Evolutionary conservation across 2,888 invertebrate species (phyloP), one percentile per base, ranked within the genome.

Genomic region (Meiosimyza decipiens): DNA sequence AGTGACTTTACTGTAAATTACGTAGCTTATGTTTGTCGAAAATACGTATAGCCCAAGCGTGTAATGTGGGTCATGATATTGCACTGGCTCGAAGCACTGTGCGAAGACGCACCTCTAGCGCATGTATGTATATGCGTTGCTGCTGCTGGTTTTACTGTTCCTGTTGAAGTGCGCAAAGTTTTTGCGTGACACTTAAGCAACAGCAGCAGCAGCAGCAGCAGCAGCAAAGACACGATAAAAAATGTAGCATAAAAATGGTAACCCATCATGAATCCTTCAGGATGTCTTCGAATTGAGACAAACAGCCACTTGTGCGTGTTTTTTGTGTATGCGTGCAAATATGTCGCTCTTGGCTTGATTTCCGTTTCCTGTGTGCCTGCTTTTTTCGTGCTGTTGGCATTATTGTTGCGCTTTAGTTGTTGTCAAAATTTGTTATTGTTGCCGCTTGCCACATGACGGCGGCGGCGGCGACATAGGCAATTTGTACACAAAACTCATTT

Each of bases 401-500:
- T 28, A 28, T 28, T 28, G 28, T 28, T 28, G 28, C 28, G 28
- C 28, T 28, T 28, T 28, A 28, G 22, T 62, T 67, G 60, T 52
- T 67, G 72, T 71, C 55, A 59, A 77, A 75, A 57, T 55, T 18
- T 55, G 55, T 13, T 22, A 55, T 55, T 16, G 22, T 55, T 16
- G 22, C 22, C 18, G 55, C 57, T 28, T 57, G 22, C 22, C 28
- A 28, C 28, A 28, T 11, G 22, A 9, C 63, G 63, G 63, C 63
- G 63, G 63, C 63, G 3, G 3, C 28, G 28, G 63, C 63, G 63
- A 63, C 63, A 63, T 47, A 63, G 49, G 63, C 63, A 63, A 63
- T 63, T 63, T 63, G 63, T 63, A 47, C 18, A 18, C 63, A 63
- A 40, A 40, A 63, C 63, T 33, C 47, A 33, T 63, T 63, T 63